A percentile compares a stretch with the other conserved stretches of the same genome.
These are phyloP conservation scores for Heliothis subflexa DNA, from an alignment of 1,140 invertebrate species.

Conservation along the genomic window DNA sequence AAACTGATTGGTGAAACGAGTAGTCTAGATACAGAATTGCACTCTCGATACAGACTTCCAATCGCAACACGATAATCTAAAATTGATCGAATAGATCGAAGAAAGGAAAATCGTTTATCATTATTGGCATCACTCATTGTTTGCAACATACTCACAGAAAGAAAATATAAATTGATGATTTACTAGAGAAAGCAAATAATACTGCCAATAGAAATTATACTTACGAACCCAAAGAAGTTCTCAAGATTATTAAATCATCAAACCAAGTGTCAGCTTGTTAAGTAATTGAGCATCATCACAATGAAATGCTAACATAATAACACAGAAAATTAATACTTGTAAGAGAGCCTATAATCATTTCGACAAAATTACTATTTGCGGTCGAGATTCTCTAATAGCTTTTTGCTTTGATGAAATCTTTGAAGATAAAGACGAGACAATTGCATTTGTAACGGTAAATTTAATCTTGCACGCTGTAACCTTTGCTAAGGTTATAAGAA, in stretches of 20 bases:
- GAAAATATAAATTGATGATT: slow-evolving; percentile 30
- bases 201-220: slow-evolving; percentile 27
- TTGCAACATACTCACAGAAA: slow-evolving; percentile 3
- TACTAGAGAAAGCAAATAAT: slow-evolving; percentile 38
- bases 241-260: slow-evolving; percentile 37
- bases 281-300: slow-evolving; percentile 35
- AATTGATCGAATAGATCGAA: slow-evolving; percentile 22
- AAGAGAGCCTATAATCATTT: neutral
- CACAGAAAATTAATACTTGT: slow-evolving; percentile 23
- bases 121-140: slow-evolving; percentile 36
- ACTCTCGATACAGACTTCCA: slow-evolving; percentile 4
- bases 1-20: neutral
- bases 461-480: slow-evolving; percentile 38
- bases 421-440: slow-evolving; percentile 14
- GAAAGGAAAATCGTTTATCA: slow-evolving; percentile 32
- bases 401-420: slow-evolving; percentile 23
- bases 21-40: neutral
- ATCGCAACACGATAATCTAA: slow-evolving; percentile 24
- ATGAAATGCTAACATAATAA: slow-evolving; percentile 21
- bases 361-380: slow-evolving; percentile 32
- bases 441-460: slow-evolving; percentile 27
- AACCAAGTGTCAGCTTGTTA: slow-evolving; percentile 29
- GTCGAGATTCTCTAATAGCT: slow-evolving; percentile 19
- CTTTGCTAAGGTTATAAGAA: slow-evolving; percentile 41
- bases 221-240: slow-evolving; percentile 17